Conservation (phyloP, 2,797 vertebrate genomes). For the Chrysolophus pictus region DNA sequence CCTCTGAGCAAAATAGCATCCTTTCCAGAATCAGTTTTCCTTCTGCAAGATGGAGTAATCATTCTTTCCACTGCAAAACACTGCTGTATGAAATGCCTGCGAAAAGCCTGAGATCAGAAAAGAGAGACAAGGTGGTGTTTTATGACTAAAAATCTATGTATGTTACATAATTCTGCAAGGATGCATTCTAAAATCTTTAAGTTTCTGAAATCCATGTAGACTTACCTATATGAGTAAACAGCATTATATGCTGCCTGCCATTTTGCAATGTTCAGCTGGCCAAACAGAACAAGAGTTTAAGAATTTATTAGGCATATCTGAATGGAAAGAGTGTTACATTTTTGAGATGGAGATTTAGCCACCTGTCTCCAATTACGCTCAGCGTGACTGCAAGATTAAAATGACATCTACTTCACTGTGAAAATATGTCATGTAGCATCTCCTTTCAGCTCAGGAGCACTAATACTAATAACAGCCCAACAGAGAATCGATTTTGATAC, state of each 20-base stretch:
- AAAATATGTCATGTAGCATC: constrained; percentile 25
- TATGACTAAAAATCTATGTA: not conserved
- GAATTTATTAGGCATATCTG: constrained; percentile 19
- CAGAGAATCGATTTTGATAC: not conserved
- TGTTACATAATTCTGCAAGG: not conserved
- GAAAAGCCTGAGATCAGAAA: not conserved
- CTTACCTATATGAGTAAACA: not conserved
- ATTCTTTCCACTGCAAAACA: not conserved
- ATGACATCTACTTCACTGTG: constrained; percentile 14
- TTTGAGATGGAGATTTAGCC: constrained; percentile 7
- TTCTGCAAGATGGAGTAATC: not conserved
- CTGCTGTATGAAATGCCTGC: not conserved
- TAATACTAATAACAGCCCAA: constrained; percentile 24
- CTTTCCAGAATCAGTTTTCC: not conserved
- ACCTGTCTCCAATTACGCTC: constrained; percentile 48
- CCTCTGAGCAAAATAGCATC: not conserved
- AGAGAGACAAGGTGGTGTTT: not conserved
- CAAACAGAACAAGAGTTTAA: not conserved
- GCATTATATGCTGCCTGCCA: not conserved
- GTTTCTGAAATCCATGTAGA: not conserved
- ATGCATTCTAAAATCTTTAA: not conserved
- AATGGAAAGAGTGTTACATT: not conserved
- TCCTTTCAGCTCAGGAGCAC: constrained; percentile 2
- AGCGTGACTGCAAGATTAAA: constrained; percentile 23
- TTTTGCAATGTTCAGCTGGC: constrained; percentile 9